Percentiles rank a stretch among this genome's conserved stretches.
Evolutionary conservation across 1,140 invertebrate genomes (phyloP).

Genomic region (Drosophila erecta): DNA sequence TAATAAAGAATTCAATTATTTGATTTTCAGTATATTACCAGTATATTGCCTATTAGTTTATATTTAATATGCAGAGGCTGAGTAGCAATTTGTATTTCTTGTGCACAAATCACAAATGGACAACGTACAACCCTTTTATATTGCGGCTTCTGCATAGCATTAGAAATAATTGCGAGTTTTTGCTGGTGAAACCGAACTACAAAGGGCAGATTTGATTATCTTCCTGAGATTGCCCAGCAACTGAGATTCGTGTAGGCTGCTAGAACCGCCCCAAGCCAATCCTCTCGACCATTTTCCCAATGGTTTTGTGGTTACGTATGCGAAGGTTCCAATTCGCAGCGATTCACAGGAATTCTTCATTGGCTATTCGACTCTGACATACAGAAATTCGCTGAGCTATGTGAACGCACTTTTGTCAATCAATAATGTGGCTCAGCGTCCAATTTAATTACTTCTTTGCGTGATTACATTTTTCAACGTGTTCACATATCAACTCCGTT

Average conservation of each 20-base stretch:
- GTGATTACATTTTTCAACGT: constrained; percentile 9
- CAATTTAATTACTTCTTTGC: neutral
- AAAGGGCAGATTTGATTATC: constrained; percentile 31
- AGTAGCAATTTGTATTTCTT: too few species aligned
- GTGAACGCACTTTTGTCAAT: neutral
- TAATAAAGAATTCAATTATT: neutral
- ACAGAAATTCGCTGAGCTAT: neutral
- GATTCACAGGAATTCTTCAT: neutral
- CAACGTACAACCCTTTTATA: constrained; percentile 2
- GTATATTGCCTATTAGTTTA: too few species aligned
- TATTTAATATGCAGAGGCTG: too few species aligned
- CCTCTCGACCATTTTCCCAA: neutral
- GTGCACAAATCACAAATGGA: constrained; percentile 12
- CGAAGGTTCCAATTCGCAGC: constrained; percentile 2
- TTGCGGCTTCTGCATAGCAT: constrained; percentile 10
- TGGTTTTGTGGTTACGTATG: constrained; percentile 14
- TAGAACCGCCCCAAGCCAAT: neutral
- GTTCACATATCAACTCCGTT: constrained; percentile 5
- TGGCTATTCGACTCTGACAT: neutral
- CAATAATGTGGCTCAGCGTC: too few species aligned
- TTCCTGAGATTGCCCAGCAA: constrained; percentile 33
- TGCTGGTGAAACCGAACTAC: neutral
- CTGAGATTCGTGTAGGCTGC: constrained; percentile 7
- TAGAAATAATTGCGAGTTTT: constrained; percentile 13
- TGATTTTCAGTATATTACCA: too few species aligned